A percentile compares a stretch with the other conserved stretches of the same genome.
phyloP scores from a whole-genome alignment of 2,113 vertebrate genomes.

The Apodemus sylvaticus region DNA sequence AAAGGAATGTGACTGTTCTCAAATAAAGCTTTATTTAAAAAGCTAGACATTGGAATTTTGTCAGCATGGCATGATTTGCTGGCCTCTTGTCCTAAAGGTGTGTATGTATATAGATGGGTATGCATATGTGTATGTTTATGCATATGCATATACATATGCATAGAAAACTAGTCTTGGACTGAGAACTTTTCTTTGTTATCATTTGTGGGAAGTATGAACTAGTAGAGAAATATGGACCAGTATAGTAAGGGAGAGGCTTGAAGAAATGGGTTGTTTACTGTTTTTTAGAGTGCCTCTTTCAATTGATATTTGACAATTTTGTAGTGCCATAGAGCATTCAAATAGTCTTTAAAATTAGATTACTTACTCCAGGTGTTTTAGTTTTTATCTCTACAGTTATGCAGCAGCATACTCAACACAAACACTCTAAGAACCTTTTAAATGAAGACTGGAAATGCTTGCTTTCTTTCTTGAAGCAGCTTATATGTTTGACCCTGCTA shows the following conservation, averaged over 20 bases:
- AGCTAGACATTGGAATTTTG: background rate
- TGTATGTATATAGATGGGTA: background rate
- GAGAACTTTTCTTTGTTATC: background rate
- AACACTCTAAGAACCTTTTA: slow-evolving; percentile 55
- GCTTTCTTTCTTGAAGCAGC: background rate
- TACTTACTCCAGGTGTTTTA: slow-evolving; percentile 43
- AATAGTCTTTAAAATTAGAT: background rate
- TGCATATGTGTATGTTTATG: background rate
- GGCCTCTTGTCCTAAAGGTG: background rate
- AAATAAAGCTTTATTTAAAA: slow-evolving; percentile 48
- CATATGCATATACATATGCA: background rate
- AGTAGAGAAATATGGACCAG: background rate
- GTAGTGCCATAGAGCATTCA: background rate
- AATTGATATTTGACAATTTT: background rate
- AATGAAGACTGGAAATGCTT: slow-evolving; percentile 66
- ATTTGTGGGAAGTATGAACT: background rate
- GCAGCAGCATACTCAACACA: slow-evolving; percentile 31
- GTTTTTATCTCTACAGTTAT: slow-evolving; percentile 57
- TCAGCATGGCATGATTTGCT: background rate
- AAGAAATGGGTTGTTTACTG: background rate
- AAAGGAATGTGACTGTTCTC: slow-evolving; percentile 4
- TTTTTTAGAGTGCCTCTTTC: slow-evolving; percentile 17
- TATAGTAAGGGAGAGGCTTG: background rate
- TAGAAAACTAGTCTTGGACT: background rate
- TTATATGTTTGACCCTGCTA: slow-evolving; percentile 70